Evolutionary conservation across 2,888 invertebrate genomes (phyloP), one percentile per base, ranked within the genome.

Genomic region (Lissonota sp.): DNA sequence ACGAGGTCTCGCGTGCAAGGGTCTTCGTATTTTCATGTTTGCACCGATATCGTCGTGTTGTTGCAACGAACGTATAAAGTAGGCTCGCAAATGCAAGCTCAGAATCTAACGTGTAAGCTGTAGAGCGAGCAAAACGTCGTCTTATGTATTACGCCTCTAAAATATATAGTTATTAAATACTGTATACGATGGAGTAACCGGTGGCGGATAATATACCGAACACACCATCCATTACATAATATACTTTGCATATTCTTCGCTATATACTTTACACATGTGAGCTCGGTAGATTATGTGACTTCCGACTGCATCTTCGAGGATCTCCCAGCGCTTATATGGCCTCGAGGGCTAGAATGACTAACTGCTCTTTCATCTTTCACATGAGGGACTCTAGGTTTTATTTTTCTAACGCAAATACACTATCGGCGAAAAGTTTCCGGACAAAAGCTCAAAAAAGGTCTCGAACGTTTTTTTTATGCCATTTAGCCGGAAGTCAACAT

Each of bases 1-100:
- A 40, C 16, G 67, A 67, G 53, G 16, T 40, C 44, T n/a, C 58
- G 58, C 51, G 64, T 64, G 70, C 39, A 26, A 74, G 70, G 63
- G n/a, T 70, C 57, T 49, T 63, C 74, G 53, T 44, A 64, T 69
- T 74, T 74, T 26, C 37, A 55, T 26, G 26, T 26, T 26, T 26
- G 1, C 26, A 26, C 26, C 26, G 26, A 26, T 26, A 26, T 26
- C 26, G 26, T 26, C 26, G 26, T 26, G 26, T 26, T 26, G 26
- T 26, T 26, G 26, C 26, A 26, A 3, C 26, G 26, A 26, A 26
- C 26, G 26, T 26, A 26, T 26, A 26, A 26, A 26, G 26, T 26
- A 26, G 26, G 26, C 26, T 26, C 26, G 26, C 26, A 26, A 26
- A 3, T 26, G 26, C 26, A 26, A 26, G 26, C 26, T 26, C 26